Percentiles rank a stretch among this genome's conserved stretches.
Evolutionary conservation across 2,888 invertebrate species (phyloP).

Genomic region (Agonopterix subpropinquella): DNA sequence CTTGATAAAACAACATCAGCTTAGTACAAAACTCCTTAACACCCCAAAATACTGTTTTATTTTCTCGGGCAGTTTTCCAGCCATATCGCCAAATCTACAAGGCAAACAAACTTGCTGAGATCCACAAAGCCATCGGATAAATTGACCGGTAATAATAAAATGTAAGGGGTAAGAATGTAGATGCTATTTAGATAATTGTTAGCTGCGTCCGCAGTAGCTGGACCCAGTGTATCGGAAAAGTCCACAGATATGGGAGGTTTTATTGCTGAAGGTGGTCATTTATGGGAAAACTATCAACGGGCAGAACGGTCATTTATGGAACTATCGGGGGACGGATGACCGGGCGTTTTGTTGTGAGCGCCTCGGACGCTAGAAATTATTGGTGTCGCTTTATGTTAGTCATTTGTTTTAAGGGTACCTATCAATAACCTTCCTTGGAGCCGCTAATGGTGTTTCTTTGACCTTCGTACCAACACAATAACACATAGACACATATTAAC

Average conservation of each 20-base stretch:
- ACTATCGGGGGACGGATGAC: constrained; percentile 53
- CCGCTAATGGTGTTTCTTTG: too few relatives aligned
- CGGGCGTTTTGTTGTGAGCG: constrained; percentile 37
- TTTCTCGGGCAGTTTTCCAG: constrained; percentile 42
- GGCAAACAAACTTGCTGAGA: constrained; percentile 63
- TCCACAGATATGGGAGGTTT: constrained; percentile 58
- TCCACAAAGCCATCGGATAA: constrained; percentile 67
- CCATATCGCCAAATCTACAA: constrained; percentile 63
- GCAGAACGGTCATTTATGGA: constrained; percentile 13
- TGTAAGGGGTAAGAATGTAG: constrained; percentile 76
- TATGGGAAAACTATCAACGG: constrained; percentile 70
- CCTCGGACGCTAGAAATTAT: constrained; percentile 7
- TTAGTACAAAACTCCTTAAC: constrained; percentile 12
- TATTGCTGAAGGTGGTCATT: constrained; percentile 65
- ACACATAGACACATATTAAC: too few relatives aligned
- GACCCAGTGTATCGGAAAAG: constrained; percentile 69
- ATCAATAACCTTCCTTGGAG: too few relatives aligned
- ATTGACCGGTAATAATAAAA: constrained; percentile 77
- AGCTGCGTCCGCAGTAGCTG: constrained; percentile 54
- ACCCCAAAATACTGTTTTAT: constrained; percentile 46
- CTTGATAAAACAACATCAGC: neutral
- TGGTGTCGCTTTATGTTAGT: constrained; percentile 1
- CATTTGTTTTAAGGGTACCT: neutral
- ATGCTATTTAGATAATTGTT: constrained; percentile 77
- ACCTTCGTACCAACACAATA: too few relatives aligned